Evolutionary conservation across 2,113 vertebrate species (phyloP).

Genomic region (Rhodinocichla rosea): DNA sequence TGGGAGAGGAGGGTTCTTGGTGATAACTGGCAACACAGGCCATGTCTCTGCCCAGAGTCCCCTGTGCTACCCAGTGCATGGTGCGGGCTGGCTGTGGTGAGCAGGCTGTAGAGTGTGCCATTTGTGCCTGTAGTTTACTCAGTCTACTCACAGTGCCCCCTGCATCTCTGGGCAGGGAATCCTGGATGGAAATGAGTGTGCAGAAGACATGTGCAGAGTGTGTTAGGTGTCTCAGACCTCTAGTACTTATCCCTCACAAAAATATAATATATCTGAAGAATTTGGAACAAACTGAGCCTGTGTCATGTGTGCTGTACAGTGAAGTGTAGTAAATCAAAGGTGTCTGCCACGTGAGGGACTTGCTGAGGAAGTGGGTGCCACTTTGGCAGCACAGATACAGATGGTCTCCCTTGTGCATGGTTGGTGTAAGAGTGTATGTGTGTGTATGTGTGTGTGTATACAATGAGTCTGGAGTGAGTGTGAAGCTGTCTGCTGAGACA

Average conservation of each 20-base stretch:
- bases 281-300: background rate
- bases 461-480: background rate
- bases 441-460: background rate
- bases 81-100: background rate
- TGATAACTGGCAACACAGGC: background rate
- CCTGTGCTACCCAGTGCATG: accelerated
- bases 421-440: background rate
- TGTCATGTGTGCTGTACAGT: background rate
- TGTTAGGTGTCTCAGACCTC: background rate
- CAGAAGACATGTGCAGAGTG: background rate
- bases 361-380: background rate
- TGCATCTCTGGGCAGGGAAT: background rate
- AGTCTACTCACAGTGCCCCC: background rate
- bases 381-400: background rate
- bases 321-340: background rate
- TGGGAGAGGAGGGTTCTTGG: background rate
- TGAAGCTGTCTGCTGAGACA: background rate
- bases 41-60: background rate
- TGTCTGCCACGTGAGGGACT: background rate
- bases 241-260: background rate
- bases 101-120: background rate
- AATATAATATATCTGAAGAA: background rate
- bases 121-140: background rate
- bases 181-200: background rate
- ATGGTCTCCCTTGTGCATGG: background rate